A percentile compares a stretch with the other conserved stretches of the same genome.
phyloP scores from a whole-genome alignment of 2,113 vertebrate genomes.

The Sterrhoptilus dennistouni region DNA sequence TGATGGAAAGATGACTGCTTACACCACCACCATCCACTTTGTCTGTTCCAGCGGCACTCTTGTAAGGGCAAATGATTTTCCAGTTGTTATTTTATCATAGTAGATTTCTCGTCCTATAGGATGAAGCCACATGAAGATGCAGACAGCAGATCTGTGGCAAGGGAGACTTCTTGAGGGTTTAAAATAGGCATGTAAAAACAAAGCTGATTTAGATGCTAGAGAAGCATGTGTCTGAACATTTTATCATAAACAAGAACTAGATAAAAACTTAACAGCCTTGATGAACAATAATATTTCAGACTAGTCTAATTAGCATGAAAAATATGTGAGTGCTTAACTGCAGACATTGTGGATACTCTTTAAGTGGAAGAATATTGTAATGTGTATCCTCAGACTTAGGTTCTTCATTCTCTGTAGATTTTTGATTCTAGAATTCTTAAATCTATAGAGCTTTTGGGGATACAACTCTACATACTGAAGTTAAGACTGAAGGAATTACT shows the following conservation, averaged over 20 bases:
- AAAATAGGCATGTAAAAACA: background rate
- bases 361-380: background rate
- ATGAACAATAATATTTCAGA: background rate
- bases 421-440: background rate
- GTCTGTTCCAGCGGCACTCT: conserved; percentile 77
- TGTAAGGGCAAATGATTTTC: conserved; percentile 73
- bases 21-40: conserved; percentile 87
- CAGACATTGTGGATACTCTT: background rate
- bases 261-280: background rate
- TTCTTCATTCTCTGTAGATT: background rate
- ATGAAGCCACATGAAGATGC: background rate
- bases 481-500: background rate
- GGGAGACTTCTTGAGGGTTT: background rate
- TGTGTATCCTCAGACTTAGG: background rate
- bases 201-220: background rate
- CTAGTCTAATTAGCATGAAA: background rate
- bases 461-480: background rate
- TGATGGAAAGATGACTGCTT: conserved; percentile 69
- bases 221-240: background rate
- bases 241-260: background rate
- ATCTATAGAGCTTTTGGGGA: background rate
- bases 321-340: background rate
- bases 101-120: background rate
- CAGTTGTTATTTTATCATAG: background rate
- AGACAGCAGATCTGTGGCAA: background rate